These are phyloP conservation scores for Zophobas morio DNA, from an alignment of 1,140 invertebrate genomes.

Conservation along the genomic window DNA sequence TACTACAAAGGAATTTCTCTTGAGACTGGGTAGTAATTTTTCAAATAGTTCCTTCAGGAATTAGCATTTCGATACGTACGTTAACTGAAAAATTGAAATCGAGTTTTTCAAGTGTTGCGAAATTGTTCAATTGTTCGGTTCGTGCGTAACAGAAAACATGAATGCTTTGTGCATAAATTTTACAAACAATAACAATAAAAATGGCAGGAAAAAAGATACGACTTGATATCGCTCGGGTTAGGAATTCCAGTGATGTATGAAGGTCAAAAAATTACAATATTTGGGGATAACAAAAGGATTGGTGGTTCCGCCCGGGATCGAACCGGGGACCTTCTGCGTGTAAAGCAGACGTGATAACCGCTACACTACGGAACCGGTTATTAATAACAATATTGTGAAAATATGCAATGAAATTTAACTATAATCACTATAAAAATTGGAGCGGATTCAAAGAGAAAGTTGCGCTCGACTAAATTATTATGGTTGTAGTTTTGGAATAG, in stretches of 20 bases:
- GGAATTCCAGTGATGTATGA: not conserved
- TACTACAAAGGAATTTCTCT: no score
- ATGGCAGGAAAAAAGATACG: not conserved
- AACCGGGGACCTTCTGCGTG: constrained; percentile 88
- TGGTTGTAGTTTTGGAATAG: no score
- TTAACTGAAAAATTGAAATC: no score
- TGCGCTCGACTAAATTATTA: no score
- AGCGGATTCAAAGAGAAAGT: not conserved
- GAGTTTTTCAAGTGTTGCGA: no score
- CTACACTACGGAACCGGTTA: constrained; percentile 73
- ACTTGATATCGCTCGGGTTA: not conserved
- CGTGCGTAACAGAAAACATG: not conserved
- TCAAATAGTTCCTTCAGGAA: no score
- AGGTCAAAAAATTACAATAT: constrained; percentile 1
- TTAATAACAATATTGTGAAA: not conserved
- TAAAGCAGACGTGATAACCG: constrained; percentile 81
- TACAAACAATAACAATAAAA: not conserved
- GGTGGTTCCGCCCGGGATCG: constrained; percentile 83
- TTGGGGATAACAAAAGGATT: not conserved
- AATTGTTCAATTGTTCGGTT: no score
- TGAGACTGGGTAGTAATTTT: no score
- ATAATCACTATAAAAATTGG: not conserved
- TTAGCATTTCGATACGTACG: no score
- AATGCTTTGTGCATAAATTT: not conserved
- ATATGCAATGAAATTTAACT: not conserved